These are phyloP conservation scores for Apodemia duryi DNA, from an alignment of 2,888 invertebrate species.

Conservation along the genomic window DNA sequence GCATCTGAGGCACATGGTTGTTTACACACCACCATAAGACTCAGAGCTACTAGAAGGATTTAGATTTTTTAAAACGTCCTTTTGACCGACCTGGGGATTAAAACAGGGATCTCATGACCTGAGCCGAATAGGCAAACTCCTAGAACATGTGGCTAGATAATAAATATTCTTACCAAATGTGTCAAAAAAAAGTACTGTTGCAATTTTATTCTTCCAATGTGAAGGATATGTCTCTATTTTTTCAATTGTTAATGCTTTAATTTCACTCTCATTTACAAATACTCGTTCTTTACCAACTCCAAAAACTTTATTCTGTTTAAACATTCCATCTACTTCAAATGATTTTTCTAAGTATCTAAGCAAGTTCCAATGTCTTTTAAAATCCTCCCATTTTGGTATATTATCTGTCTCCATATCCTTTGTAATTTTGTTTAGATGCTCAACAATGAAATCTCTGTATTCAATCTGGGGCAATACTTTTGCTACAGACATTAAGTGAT, in stretches of 20 bases:
- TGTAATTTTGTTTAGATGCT: slow-evolving; percentile 78
- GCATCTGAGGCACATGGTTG: too few species aligned
- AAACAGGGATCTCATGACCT: too few species aligned
- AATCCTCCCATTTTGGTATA: slow-evolving; percentile 52
- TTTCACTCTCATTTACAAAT: slow-evolving; percentile 70
- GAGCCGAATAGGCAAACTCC: background rate
- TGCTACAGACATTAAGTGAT: slow-evolving; percentile 79
- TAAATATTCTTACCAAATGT: slow-evolving; percentile 69
- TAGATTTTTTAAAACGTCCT: too few species aligned
- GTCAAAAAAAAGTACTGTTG: slow-evolving; percentile 78
- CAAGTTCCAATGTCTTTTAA: slow-evolving; percentile 66
- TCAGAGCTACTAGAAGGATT: too few species aligned
- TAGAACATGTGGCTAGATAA: background rate
- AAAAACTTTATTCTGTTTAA: slow-evolving; percentile 74
- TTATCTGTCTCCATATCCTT: slow-evolving; percentile 57
- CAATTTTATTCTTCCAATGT: slow-evolving; percentile 78
- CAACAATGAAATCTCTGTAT: slow-evolving; percentile 82
- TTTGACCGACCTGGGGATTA: too few species aligned
- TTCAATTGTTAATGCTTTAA: slow-evolving; percentile 69
- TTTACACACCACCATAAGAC: too few species aligned
- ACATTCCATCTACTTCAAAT: slow-evolving; percentile 67
- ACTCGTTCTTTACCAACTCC: slow-evolving; percentile 58
- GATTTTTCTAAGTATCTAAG: slow-evolving; percentile 66
- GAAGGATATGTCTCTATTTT: slow-evolving; percentile 62
- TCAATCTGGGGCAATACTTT: slow-evolving; percentile 77